These are phyloP conservation scores for Schizotus pectinicornis DNA, from an alignment of 2,888 invertebrate species.

Conservation along the genomic window DNA sequence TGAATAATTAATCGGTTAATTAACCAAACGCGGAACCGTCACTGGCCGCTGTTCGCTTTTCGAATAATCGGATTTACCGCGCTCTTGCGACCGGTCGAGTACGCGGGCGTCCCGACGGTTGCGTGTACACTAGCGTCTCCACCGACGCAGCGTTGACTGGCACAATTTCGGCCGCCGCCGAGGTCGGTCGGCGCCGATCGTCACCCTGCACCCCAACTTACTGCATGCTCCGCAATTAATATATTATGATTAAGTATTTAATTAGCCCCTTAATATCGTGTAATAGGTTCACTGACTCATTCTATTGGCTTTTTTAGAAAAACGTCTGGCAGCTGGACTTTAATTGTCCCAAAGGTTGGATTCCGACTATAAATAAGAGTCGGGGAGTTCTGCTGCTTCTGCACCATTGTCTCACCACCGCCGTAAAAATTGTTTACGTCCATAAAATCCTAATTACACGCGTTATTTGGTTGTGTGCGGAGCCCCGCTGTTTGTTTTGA, in stretches of 20 bases:
- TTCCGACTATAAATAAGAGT: constrained; percentile 15
- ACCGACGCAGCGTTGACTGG: constrained; percentile 26
- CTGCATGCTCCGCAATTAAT: constrained; percentile 58
- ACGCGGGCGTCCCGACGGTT: constrained; percentile 43
- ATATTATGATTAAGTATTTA: constrained; percentile 58
- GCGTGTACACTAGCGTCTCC: constrained; percentile 37
- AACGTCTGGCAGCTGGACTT: constrained; percentile 30
- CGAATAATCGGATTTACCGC: constrained; percentile 13
- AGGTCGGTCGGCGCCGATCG: constrained; percentile 46
- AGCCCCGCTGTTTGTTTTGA: constrained; percentile 10
- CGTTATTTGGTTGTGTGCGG: constrained; percentile 9
- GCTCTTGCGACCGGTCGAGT: constrained; percentile 2
- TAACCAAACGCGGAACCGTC: constrained; percentile 8
- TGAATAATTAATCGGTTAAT: not conserved
- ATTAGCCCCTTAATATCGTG: constrained; percentile 52
- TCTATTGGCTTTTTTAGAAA: constrained; percentile 26
- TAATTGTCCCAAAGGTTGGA: constrained; percentile 20
- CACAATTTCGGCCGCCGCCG: constrained; percentile 42
- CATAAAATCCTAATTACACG: constrained; percentile 26
- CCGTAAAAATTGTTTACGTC: constrained; percentile 29
- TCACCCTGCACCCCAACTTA: constrained; percentile 47
- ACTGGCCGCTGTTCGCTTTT: constrained; percentile 6
- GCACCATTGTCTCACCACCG: constrained; percentile 7
- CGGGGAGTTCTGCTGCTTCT: not conserved
- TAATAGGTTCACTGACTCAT: constrained; percentile 34